A percentile compares a stretch with the other conserved stretches of the same genome.
Evolutionary conservation across 2,797 vertebrate species (phyloP).

Genomic region (Lerista edwardsae): DNA sequence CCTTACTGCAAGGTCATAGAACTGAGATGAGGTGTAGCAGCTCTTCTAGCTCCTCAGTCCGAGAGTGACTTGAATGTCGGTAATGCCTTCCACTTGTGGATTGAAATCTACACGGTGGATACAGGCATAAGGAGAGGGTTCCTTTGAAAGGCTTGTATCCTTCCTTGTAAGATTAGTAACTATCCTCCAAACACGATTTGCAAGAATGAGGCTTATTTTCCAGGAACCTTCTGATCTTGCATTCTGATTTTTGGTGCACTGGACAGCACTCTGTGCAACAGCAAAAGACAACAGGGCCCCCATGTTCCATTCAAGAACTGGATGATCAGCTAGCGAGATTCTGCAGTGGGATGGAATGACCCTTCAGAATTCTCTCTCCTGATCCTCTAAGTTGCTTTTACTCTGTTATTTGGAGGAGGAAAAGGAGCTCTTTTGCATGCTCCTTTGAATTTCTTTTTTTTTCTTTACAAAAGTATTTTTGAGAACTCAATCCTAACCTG

Average conservation of each 20-base stretch:
- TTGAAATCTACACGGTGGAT: not conserved
- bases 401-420: not conserved
- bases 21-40: not conserved
- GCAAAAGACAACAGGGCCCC: not conserved
- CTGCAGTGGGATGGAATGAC: not conserved
- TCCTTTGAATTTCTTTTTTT: not conserved
- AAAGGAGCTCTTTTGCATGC: not conserved
- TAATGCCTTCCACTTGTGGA: slow-evolving; percentile 6
- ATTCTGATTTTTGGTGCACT: not conserved
- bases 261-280: not conserved
- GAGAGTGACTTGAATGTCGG: not conserved
- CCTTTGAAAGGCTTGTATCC: not conserved
- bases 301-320: not conserved
- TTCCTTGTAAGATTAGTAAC: not conserved
- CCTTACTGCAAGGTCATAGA: not conserved
- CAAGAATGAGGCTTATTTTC: not conserved
- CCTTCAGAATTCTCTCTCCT: not conserved
- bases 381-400: not conserved
- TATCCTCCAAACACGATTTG: not conserved
- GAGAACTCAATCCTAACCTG: no score
- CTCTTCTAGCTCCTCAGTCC: not conserved
- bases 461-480: not conserved
- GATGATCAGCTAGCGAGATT: not conserved
- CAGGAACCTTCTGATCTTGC: not conserved
- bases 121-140: slow-evolving; percentile 7